Evolutionary conservation across 1,140 invertebrate species (phyloP), one percentile per base, ranked within the genome.

Genomic region (Belonocnema kinseyi): DNA sequence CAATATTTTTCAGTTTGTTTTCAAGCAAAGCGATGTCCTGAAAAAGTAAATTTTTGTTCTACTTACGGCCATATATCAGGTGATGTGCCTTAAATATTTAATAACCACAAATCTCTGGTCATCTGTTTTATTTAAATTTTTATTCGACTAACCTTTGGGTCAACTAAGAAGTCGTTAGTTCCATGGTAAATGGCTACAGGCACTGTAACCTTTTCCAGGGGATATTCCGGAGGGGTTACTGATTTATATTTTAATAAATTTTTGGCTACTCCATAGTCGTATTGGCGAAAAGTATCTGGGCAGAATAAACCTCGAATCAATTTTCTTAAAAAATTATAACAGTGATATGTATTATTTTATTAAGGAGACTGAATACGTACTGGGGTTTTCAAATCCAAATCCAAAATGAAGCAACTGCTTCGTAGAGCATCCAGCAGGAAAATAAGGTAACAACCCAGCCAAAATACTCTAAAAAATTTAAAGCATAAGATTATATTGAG

Each of bases 121-220:
- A 5, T 33, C 26, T 33, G 5, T 5, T 33, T 2, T 46, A 10
- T 10, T 46, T 10, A 1, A 46, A 11, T 46, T 16, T 52, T 73
- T 19, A 40, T 66, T 14, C 11, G 12, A 73, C 51, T 86, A 86
- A 92, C 91, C 73, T 82, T 85, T 51, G 85, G 80, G 85, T 93
- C 92, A 4, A 94, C 93, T 3, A 96, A 86, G 89, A 92, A 93
- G 88, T 96, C 95, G 82, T 95, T 94, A 72, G 93, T 86, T 6
- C 93, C 92, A 84, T 93, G 94, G 78, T 95, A 93, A 5, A 96
- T 81, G 40, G 93, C 94, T 26, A 95, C 92, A 3, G 95, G 95
- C 3, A 94, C 89, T 17, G 92, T 92, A 73, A 96, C 93, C 80
- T 93, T 93, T 19, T 90, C 88, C 2, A 95, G 52, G 54, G 93